Evolutionary conservation across 2,113 vertebrate species (phyloP), one percentile per base, ranked within the genome.

Genomic region (Penelope pileata): DNA sequence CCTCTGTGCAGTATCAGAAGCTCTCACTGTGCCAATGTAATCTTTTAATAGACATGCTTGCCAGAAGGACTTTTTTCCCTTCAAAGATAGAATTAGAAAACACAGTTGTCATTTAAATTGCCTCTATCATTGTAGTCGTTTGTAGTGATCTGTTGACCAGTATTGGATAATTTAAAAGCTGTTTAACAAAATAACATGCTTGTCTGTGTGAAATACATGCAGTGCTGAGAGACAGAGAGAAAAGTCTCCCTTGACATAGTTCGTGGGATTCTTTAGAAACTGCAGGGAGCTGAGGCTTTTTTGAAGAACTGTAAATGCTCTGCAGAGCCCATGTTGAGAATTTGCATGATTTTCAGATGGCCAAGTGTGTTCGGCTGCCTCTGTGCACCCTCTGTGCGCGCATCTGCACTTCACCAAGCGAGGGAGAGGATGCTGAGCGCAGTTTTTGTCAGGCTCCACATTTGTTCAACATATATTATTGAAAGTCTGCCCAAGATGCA

Each of bases 91-190:
- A 96, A 83, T 94, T 95, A 82, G 92, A 58, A 94, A 96, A 94
- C 88, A 42, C 77, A 91, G 54, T 83, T 96, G 88, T 94, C 90
- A 90, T 94, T 94, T 93, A 96, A 96, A 97, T 97, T 97, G 93
- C 81, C 72, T 88, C 13, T 96, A 7, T 93, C 86, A 94, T 91
- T 91, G 77, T 91, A 86, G 83, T 85, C 83, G 45, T 85, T 93
- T 43, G 76, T 82, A 77, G 79, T 79, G 86, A 95, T 94, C 91
- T 97, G 90, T 93, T 96, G 88, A 91, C 87, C 77, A 58, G 53
- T 73, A 63, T 6, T 88, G 72, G 91, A 93, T 95, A 96, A 96
- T 94, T 97, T 96, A 83, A 76, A 96, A 86, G 73, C 91, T 96
- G 94, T 95, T 97, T 94, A 90, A 88, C 93, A 76, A 91, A 81